Conservation (phyloP, 2,888 invertebrate genomes). For the Chrysolina americana region DNA sequence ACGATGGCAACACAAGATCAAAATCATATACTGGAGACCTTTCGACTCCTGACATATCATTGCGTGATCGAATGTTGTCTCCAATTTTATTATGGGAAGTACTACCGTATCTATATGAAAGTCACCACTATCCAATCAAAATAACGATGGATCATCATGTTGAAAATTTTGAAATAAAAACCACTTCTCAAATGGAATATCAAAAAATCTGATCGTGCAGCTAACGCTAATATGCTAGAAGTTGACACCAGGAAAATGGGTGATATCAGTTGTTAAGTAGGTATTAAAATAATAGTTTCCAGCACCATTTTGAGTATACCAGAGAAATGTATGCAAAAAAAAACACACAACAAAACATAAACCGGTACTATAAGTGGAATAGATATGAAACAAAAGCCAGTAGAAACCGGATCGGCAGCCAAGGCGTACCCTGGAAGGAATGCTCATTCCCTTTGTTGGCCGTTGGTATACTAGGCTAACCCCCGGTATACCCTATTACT, state of each 20-base stretch:
- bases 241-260: not conserved
- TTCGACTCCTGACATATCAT: not conserved
- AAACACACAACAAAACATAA: not conserved
- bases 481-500: too few species aligned
- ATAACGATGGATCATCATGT: not conserved
- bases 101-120: slow-evolving; percentile 7
- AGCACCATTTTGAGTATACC: too few species aligned
- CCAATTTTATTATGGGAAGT: slow-evolving; percentile 1
- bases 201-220: not conserved
- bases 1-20: slow-evolving; percentile 3
- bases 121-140: slow-evolving; percentile 12
- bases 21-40: not conserved
- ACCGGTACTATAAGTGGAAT: too few species aligned
- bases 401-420: too few species aligned
- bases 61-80: not conserved
- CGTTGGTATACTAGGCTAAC: too few species aligned
- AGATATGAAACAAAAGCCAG: too few species aligned
- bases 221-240: not conserved
- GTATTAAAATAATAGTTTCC: not conserved
- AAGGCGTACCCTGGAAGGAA: too few species aligned
- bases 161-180: not conserved
- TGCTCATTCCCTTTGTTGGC: too few species aligned
- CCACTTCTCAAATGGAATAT: not conserved
- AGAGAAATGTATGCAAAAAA: not conserved
- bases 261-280: not conserved